A percentile compares a stretch with the other conserved stretches of the same genome.
phyloP scores from a whole-genome alignment of 2,888 invertebrate species.

The Synergus umbraculus region DNA sequence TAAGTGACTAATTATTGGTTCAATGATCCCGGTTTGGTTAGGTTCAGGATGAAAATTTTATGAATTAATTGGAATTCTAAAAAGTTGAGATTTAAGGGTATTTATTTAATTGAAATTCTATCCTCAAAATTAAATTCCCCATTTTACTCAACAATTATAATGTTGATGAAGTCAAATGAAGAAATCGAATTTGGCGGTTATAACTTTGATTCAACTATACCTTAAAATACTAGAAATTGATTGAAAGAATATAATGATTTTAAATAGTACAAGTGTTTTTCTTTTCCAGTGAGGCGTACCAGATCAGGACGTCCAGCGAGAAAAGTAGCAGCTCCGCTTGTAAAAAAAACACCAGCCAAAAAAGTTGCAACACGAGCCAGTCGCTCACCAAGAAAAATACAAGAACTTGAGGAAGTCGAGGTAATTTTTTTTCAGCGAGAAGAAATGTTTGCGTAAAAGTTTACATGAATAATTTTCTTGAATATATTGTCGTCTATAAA shows the following conservation, averaged over 20 bases:
- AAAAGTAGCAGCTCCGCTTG: constrained; percentile 53
- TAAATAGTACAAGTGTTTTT: not conserved
- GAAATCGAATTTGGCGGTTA: too few species aligned
- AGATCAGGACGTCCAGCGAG: constrained; percentile 80
- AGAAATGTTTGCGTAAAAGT: not conserved
- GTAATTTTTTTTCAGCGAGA: constrained; percentile 57
- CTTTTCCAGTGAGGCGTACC: constrained; percentile 79
- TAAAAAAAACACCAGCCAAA: constrained; percentile 70
- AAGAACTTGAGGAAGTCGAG: constrained; percentile 67
- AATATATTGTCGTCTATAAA: not conserved
- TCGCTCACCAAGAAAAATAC: constrained; percentile 63
- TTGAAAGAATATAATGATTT: too few species aligned
- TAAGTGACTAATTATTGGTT: not conserved
- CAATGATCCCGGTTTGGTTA: not conserved
- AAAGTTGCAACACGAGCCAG: constrained; percentile 68
- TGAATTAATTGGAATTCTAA: not conserved
- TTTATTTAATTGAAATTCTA: not conserved
- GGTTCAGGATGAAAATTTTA: not conserved
- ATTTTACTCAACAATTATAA: too few species aligned
- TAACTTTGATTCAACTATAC: too few species aligned
- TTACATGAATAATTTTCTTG: not conserved
- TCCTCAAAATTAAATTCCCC: not conserved
- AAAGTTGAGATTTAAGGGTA: not conserved
- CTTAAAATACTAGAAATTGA: too few species aligned
- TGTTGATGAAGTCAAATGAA: too few species aligned